Evolutionary conservation across 1,140 invertebrate genomes (phyloP), one percentile per base, ranked within the genome.

Genomic region (Brachionus plicatilis): DNA sequence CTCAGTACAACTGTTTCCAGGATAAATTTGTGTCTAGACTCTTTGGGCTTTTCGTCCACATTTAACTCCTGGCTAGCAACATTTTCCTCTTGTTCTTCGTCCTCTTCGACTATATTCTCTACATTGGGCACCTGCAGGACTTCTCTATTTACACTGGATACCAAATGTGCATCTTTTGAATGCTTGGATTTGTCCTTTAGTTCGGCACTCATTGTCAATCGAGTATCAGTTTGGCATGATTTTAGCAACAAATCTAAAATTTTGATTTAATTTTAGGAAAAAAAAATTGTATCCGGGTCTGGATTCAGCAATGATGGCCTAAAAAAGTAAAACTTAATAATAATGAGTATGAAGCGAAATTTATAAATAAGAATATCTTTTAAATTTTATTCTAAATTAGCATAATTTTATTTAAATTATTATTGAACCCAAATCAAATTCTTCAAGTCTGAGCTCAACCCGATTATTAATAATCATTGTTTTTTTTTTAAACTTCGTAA

Each of bases 101-200:
- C 72, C 47, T 76, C 72, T 76, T 76, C 72, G 9, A 14, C 47
- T 50, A 76, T 76, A 53, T 76, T 76, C 12, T 76, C 72, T 1
- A 76, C 45, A 50, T 50, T 76, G 7, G 72, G 72, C 17, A 29
- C 43, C 27, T 47, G 41, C 14, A 37, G 27, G 7, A 47, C 47
- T 14, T 76, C 45, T 12, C 43, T 76, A 76, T 47, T 50, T 0
- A 76, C 72, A 29, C 17, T 50, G n/a, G 72, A 50, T 29, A 76
- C 43, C 17, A 76, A 14, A 27, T 50, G 43, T 11, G 72, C 45
- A 76, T 76, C 33, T 41, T 72, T 41, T 8, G 17, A 43, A 20
- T 72, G 68, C n/a, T 41, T 72, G 41, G 68, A 72, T 41, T n/a
- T 41, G 37, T 72, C 68, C 12, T 17, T 20, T 20, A 11, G n/a